phyloP scores from a whole-genome alignment of 2,888 invertebrate species.

The Cataglyphis livida region DNA sequence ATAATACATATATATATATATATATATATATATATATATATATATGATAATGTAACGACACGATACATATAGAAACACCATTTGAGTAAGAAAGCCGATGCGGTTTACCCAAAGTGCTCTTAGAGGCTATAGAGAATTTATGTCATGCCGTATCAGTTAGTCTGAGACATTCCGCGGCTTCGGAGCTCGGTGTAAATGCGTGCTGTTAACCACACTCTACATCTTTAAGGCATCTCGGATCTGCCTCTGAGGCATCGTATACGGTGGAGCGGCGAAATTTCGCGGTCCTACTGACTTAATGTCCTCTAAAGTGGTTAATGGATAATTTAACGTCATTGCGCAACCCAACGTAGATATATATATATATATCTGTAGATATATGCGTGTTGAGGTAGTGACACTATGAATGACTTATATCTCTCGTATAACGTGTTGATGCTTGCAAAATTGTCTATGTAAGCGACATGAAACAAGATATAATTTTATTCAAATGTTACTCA shows the following conservation, averaged over 20 bases:
- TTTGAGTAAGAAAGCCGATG: conserved; percentile 39
- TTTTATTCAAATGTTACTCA: not conserved
- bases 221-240: conserved; percentile 64
- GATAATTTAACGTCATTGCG: conserved; percentile 69
- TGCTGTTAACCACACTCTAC: conserved; percentile 60
- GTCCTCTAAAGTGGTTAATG: conserved; percentile 67
- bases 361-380: not conserved
- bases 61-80: not conserved
- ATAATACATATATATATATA: not conserved
- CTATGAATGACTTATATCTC: conserved; percentile 43
- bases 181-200: conserved; percentile 60
- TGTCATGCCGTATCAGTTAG: conserved; percentile 54
- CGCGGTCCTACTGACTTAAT: conserved; percentile 55
- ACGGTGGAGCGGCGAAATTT: conserved; percentile 44
- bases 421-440: conserved; percentile 20
- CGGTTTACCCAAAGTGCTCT: conserved; percentile 40
- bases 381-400: conserved; percentile 22
- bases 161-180: conserved; percentile 59
- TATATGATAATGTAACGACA: not conserved
- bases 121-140: conserved; percentile 62
- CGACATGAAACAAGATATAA: conserved; percentile 16
- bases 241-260: conserved; percentile 29
- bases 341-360: not conserved
- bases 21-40: not conserved
- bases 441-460: conserved; percentile 28